Evolutionary conservation across 2,797 vertebrate genomes (phyloP).

Genomic region (Sternarchorhynchus goeldii): DNA sequence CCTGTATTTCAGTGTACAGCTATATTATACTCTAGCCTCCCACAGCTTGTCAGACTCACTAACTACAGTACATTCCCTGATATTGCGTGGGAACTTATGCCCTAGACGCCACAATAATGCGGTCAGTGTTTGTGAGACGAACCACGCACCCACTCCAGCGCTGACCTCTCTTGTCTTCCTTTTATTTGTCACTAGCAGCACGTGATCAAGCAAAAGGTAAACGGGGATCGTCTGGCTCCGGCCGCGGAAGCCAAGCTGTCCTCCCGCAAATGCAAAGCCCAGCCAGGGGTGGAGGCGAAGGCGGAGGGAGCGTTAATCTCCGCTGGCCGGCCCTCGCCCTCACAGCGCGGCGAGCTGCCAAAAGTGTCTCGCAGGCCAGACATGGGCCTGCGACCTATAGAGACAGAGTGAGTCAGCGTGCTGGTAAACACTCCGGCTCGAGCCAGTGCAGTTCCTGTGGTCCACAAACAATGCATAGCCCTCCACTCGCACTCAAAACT

Average conservation of each 20-base stretch:
- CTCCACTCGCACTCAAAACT: no score
- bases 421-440: constrained; percentile 31
- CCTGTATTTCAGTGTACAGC: background rate
- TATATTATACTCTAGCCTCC: background rate
- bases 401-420: constrained; percentile 30
- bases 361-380: background rate
- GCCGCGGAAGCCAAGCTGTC: background rate
- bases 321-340: no score
- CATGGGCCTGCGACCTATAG: background rate
- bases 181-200: constrained; percentile 15
- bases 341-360: background rate
- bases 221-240: constrained; percentile 53
- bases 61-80: background rate
- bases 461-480: background rate
- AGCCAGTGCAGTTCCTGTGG: constrained; percentile 14
- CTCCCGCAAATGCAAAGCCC: background rate
- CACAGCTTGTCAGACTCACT: background rate
- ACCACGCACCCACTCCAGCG: background rate
- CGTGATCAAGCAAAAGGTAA: constrained; percentile 32
- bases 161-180: background rate
- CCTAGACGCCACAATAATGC: background rate
- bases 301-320: no score
- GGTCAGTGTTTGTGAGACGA: background rate
- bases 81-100: background rate
- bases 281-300: no score